phyloP scores from a whole-genome alignment of 2,113 vertebrate species.

The Bucco capensis region DNA sequence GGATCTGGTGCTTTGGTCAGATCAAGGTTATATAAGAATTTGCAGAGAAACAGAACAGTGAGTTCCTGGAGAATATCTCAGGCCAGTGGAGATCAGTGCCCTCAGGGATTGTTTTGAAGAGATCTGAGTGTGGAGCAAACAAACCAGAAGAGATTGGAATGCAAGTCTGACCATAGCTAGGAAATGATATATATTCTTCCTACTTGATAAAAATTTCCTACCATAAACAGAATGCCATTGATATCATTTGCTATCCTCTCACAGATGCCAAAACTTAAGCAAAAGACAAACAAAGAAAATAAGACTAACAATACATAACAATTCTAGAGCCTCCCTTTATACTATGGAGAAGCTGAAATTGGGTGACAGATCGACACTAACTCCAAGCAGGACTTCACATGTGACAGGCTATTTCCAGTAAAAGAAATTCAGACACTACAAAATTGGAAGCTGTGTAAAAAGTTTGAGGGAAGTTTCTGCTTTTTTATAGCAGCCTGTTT shows the following conservation, averaged over 20 bases:
- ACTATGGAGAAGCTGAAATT: not conserved
- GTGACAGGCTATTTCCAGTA: not conserved
- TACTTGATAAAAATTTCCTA: conserved; percentile 1
- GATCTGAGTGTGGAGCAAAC: not conserved
- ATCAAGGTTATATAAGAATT: not conserved
- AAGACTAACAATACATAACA: not conserved
- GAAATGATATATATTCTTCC: conserved; percentile 26
- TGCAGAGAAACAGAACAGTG: not conserved
- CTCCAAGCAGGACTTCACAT: not conserved
- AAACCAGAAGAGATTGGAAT: not conserved
- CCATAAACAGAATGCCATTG: not conserved
- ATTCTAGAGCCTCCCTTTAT: not conserved
- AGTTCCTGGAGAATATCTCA: not conserved
- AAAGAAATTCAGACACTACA: not conserved
- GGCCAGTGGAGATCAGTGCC: not conserved
- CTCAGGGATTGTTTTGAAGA: not conserved
- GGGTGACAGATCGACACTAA: not conserved
- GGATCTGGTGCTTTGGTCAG: not conserved
- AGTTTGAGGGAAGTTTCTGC: not conserved
- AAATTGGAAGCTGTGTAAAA: not conserved
- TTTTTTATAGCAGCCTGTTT: not conserved
- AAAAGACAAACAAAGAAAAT: not conserved
- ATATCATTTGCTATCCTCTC: not conserved
- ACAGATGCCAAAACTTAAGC: not conserved
- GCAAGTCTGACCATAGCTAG: not conserved